Evolutionary conservation across 1,140 invertebrate species (phyloP).

Genomic region (Cotesia glomerata): DNA sequence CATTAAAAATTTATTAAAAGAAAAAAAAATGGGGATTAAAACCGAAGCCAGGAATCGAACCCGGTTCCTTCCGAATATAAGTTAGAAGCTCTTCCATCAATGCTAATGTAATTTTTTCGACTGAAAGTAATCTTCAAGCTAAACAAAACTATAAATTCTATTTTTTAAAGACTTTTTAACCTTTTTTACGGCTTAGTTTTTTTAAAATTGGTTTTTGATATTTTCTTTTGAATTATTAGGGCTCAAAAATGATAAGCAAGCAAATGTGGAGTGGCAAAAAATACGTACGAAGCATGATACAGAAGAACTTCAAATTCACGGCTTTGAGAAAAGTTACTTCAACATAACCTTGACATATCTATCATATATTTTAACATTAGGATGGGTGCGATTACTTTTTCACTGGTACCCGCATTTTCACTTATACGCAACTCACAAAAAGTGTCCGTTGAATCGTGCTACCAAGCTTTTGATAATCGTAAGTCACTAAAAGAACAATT

Average conservation of each 20-base stretch:
- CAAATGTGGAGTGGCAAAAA: conserved; percentile 50
- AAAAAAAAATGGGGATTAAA: too few species aligned
- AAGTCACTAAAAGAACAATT: conserved; percentile 47
- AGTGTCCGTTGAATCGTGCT: conserved; percentile 75
- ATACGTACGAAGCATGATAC: conserved; percentile 54
- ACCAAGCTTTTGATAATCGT: conserved; percentile 80
- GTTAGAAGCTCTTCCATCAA: too few species aligned
- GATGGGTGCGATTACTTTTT: conserved; percentile 79
- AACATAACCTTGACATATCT: conserved; percentile 68
- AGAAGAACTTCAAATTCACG: conserved; percentile 64
- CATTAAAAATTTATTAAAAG: too few species aligned
- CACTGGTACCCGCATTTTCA: conserved; percentile 86
- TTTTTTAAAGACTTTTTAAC: background rate
- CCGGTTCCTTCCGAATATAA: too few species aligned
- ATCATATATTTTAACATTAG: conserved; percentile 71
- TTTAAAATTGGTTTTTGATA: background rate
- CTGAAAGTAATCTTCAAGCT: too few species aligned
- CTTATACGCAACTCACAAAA: conserved; percentile 75
- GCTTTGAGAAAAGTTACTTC: conserved; percentile 66
- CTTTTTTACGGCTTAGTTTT: background rate
- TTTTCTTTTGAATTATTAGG: conserved; percentile 35
- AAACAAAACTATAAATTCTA: too few species aligned
- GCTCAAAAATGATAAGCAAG: conserved; percentile 49
- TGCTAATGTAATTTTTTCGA: too few species aligned
- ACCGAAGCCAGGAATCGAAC: too few species aligned